Evolutionary conservation across 2,888 invertebrate species (phyloP).

Genomic region (Dioctria rufipes): DNA sequence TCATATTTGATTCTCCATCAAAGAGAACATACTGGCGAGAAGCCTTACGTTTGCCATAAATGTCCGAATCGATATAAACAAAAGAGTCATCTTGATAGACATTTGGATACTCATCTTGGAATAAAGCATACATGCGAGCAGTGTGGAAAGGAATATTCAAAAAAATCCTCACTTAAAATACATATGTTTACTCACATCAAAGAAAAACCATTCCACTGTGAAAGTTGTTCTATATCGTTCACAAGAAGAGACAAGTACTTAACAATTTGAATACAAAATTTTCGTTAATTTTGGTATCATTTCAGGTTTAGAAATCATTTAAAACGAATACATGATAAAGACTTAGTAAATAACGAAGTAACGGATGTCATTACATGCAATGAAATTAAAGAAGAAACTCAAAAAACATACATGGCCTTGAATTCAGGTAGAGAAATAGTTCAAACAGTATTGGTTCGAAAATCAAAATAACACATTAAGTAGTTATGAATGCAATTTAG

Average conservation of each 20-base stretch:
- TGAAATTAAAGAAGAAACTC: background rate
- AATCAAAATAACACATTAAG: too few relatives aligned
- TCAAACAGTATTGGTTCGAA: background rate
- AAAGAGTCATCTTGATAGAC: constrained; percentile 66
- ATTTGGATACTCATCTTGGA: constrained; percentile 65
- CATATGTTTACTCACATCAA: constrained; percentile 60
- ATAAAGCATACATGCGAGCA: constrained; percentile 59
- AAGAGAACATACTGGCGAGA: constrained; percentile 66
- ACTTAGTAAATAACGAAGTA: constrained; percentile 42
- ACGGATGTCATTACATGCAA: background rate
- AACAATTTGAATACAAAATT: background rate
- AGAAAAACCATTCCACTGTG: constrained; percentile 59
- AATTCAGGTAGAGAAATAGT: background rate
- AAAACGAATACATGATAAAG: constrained; percentile 48
- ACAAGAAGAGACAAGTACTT: constrained; percentile 59
- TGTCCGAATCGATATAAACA: constrained; percentile 67
- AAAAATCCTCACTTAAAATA: constrained; percentile 59
- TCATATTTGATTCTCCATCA: constrained; percentile 65
- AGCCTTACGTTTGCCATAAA: constrained; percentile 64
- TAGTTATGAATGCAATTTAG: too few relatives aligned
- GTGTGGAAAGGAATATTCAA: constrained; percentile 52
- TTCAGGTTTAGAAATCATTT: constrained; percentile 54
- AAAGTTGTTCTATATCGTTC: constrained; percentile 56
- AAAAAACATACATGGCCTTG: background rate
- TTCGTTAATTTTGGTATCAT: background rate